Evolutionary conservation across 2,888 invertebrate species (phyloP).

Genomic region (Ormyrus nitidulus): DNA sequence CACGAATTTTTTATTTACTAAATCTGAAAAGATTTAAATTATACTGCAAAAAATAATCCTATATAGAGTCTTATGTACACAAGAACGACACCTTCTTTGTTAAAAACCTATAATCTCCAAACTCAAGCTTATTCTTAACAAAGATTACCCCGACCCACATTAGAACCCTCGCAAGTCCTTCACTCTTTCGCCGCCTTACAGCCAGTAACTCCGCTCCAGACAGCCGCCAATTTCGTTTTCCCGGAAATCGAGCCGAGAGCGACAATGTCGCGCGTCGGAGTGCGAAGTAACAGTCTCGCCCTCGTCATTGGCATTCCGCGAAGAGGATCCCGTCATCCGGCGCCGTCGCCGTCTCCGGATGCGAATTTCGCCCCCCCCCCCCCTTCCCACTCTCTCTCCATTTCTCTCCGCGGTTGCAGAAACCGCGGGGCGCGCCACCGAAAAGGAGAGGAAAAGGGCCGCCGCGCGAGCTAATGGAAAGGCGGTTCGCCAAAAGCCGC

Average conservation of each 20-base stretch:
- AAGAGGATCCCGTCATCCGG: slow-evolving; percentile 12
- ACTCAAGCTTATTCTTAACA: too few relatives aligned
- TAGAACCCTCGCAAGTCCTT: not conserved
- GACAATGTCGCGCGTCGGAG: too few relatives aligned
- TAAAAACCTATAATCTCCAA: too few relatives aligned
- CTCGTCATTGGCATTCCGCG: slow-evolving; percentile 40
- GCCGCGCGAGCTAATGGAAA: not conserved
- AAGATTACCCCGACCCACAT: not conserved
- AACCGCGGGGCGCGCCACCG: not conserved
- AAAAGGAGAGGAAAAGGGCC: not conserved
- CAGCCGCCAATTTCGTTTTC: not conserved
- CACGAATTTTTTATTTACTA: too few relatives aligned
- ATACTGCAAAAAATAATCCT: too few relatives aligned
- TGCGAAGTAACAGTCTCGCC: not conserved
- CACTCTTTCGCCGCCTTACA: not conserved
- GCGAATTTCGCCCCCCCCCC: not conserved
- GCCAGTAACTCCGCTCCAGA: not conserved
- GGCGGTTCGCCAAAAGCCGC: not conserved
- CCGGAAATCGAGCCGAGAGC: not conserved
- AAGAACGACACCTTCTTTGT: too few relatives aligned
- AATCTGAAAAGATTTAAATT: too few relatives aligned
- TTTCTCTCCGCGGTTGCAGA: slow-evolving; percentile 11
- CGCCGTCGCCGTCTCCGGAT: not conserved
- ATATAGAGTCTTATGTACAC: too few relatives aligned
- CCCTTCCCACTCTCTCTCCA: not conserved